Base-by-base conservation (phyloP, 2,113 vertebrate genomes). In the Elaphurus davidianus region DNA sequence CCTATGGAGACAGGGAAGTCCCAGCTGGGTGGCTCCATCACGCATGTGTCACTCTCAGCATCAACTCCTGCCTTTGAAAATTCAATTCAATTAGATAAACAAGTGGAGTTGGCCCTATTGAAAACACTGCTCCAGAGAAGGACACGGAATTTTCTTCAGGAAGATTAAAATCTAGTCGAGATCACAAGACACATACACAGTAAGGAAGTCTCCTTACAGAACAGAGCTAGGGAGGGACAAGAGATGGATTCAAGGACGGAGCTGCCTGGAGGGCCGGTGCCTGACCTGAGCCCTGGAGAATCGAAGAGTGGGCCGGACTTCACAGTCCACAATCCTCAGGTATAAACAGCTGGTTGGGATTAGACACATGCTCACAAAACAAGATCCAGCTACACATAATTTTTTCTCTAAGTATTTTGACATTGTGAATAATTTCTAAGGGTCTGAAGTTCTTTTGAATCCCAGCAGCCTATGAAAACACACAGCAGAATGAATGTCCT, bases 291-390 rank as follows among this genome's bases (percentile, higher is more conserved):
- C 84, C 36, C n/a, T 16, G 3, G 36, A 82, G 36, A 45, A 67
- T 2, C 12, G 19, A 45, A 92, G 30, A 33, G 55, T 9, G 81
- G 40, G 40, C 40, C 3, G 3, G 23, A 27, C 23, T 7, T 43
- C 71, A 76, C 12, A 0, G 71, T 25, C 23, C 30, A 1, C 4
- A 2, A 6, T 13, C 23, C 59, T 27, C 21, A 60, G 7, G 9
- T 40, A 25, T 60, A 25, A 50, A 28, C 8, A 33, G 11, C 71
- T 43, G 40, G n/a, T 30, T 45, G 28, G 17, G 43, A 60, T 62
- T 74, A 71, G 30, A 82, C 59, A 28, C 17, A 14, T 71, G 15
- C 15, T 36, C 36, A 55, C 12, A 17, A 15, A 33, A 60, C 12
- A 25, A 60, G 25, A 28, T 76, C 13, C 27, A 54, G 55, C 28